These are phyloP conservation scores for Acrocyrtus sp. DNA, from an alignment of 2,888 invertebrate species.

Conservation along the genomic window DNA sequence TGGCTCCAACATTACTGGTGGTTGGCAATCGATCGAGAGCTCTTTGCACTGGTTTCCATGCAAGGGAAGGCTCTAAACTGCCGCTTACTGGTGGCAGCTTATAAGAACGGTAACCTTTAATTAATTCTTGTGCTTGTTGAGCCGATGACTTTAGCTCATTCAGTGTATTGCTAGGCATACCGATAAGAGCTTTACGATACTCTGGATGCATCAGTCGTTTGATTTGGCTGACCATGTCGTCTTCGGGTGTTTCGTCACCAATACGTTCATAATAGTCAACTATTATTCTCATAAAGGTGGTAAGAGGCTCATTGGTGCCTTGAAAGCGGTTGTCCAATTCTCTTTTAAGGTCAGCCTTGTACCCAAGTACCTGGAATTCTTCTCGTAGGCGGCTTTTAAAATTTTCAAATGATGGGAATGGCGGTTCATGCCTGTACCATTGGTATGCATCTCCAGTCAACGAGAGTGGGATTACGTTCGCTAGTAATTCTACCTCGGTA, in stretches of 20 bases:
- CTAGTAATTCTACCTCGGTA: conserved; percentile 30
- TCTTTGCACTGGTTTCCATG: conserved; percentile 15
- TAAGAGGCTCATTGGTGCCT: conserved; percentile 41
- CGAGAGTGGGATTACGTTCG: conserved; percentile 39
- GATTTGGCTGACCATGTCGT: not conserved
- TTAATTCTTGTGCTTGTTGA: conserved; percentile 16
- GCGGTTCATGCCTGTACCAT: conserved; percentile 39
- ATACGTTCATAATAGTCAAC: conserved; percentile 29
- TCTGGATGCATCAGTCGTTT: conserved; percentile 26
- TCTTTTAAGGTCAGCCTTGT: conserved; percentile 26
- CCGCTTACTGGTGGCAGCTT: conserved; percentile 5
- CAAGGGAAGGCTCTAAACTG: conserved; percentile 20
- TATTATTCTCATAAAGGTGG: conserved; percentile 35
- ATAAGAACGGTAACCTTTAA: conserved; percentile 14
- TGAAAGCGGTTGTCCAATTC: conserved; percentile 43
- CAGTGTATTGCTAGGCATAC: conserved; percentile 13
- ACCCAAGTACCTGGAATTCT: conserved; percentile 49
- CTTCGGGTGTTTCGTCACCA: conserved; percentile 12
- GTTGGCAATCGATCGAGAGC: not conserved
- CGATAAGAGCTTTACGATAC: conserved; percentile 17
- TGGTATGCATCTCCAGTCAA: conserved; percentile 37
- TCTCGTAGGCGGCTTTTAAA: conserved; percentile 25
- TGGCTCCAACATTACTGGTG: not conserved
- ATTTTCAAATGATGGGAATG: conserved; percentile 18
- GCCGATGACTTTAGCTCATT: conserved; percentile 14